A percentile compares a stretch with the other conserved stretches of the same genome.
These are phyloP conservation scores for Babyrousa celebensis DNA, from an alignment of 2,797 vertebrate genomes.

Conservation along the genomic window DNA sequence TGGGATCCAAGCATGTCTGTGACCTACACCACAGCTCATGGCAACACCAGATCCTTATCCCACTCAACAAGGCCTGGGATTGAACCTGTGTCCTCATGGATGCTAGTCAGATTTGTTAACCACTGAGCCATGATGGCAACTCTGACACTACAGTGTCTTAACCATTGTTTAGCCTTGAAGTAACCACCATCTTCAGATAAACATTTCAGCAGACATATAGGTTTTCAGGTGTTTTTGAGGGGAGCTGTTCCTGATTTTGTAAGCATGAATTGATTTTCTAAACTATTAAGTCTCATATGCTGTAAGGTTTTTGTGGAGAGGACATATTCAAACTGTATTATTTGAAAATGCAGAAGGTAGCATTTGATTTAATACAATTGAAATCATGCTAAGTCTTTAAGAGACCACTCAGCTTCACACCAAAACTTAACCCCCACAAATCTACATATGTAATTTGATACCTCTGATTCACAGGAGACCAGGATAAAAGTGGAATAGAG, in stretches of 20 bases:
- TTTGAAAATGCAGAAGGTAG: conserved; percentile 65
- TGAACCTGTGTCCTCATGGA: too few relatives aligned
- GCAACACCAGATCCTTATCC: too few relatives aligned
- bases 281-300: background rate
- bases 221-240: conserved; percentile 9
- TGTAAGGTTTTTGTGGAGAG: conserved; percentile 50
- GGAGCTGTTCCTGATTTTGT: background rate
- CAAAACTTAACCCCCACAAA: conserved; percentile 47
- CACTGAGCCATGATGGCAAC: too few relatives aligned
- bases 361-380: conserved; percentile 59
- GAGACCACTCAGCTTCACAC: conserved; percentile 41
- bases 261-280: conserved; percentile 65
- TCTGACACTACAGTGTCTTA: background rate
- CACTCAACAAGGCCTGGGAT: too few relatives aligned
- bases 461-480: conserved; percentile 62
- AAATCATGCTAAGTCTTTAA: conserved; percentile 75
- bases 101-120: too few relatives aligned
- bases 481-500: conserved; percentile 55
- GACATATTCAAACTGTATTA: conserved; percentile 53
- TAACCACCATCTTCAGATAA: background rate
- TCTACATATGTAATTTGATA: conserved; percentile 76
- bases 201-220: conserved; percentile 15
- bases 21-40: too few relatives aligned
- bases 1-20: too few relatives aligned
- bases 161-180: background rate